Percentiles rank a stretch among this genome's conserved stretches.
These are phyloP conservation scores for Chromobotia macracanthus DNA, from an alignment of 2,797 vertebrate genomes.

Conservation along the genomic window DNA sequence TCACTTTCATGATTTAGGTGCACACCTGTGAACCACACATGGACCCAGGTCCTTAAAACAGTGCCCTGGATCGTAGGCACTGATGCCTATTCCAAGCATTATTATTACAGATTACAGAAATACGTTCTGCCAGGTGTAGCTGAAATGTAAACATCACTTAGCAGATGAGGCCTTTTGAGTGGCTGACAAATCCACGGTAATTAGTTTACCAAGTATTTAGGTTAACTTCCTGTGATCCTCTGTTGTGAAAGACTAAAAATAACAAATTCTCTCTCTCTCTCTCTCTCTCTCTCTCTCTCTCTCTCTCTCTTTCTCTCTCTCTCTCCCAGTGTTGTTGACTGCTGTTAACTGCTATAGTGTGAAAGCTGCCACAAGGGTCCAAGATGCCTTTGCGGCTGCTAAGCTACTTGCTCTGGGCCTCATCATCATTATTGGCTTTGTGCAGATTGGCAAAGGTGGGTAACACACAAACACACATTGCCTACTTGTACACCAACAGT, in stretches of 20 bases:
- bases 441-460: conserved; percentile 83
- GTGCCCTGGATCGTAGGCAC: background rate
- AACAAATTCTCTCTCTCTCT: conserved; percentile 18
- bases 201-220: conserved; percentile 45
- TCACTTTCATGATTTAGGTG: no score
- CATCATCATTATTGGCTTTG: conserved; percentile 93
- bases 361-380: conserved; percentile 92
- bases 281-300: conserved; percentile 18
- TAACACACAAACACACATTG: conserved; percentile 13
- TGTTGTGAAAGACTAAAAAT: conserved; percentile 45
- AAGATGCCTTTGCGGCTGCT: conserved; percentile 91
- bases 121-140: conserved; percentile 1
- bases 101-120: no score
- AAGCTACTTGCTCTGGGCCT: conserved; percentile 89
- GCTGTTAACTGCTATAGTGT: conserved; percentile 97
- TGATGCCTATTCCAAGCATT: background rate
- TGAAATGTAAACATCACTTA: conserved; percentile 26
- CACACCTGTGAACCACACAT: background rate
- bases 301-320: conserved; percentile 18
- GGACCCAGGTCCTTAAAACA: background rate
- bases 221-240: conserved; percentile 17
- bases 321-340: conserved; percentile 84
- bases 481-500: background rate
- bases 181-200: conserved; percentile 30
- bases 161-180: background rate